These are phyloP conservation scores for Aphaenogaster floridana DNA, from an alignment of 1,140 invertebrate genomes.

Conservation along the genomic window DNA sequence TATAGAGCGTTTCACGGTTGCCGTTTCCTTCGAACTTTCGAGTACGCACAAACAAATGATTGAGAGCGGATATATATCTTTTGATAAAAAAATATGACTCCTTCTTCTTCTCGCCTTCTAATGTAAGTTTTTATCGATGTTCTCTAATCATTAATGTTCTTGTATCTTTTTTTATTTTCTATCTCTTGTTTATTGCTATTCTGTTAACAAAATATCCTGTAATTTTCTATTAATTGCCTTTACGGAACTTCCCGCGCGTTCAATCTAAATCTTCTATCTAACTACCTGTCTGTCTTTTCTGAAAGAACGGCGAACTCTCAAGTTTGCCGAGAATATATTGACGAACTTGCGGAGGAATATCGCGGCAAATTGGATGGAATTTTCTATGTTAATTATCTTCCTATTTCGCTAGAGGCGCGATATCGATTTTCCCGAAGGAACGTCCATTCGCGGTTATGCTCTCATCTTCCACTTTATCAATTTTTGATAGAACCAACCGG, in stretches of 20 bases:
- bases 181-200: neutral
- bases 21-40: neutral
- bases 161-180: neutral
- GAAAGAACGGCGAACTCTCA: slow-evolving; percentile 37
- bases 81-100: neutral
- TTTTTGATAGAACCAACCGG: slow-evolving; percentile 17
- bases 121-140: neutral
- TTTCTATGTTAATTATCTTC: slow-evolving; percentile 66
- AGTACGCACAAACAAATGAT: neutral
- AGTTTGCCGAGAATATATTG: slow-evolving; percentile 55
- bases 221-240: slow-evolving; percentile 35
- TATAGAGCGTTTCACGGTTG: neutral
- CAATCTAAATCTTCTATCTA: slow-evolving; percentile 47
- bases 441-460: slow-evolving; percentile 2
- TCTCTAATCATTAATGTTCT: neutral
- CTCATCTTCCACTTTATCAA: slow-evolving; percentile 41
- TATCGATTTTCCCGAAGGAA: slow-evolving; percentile 16
- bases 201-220: slow-evolving; percentile 8
- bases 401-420: neutral
- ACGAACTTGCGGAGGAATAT: slow-evolving; percentile 31
- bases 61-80: neutral
- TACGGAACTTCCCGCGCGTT: slow-evolving; percentile 1
- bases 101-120: neutral
- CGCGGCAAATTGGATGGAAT: slow-evolving; percentile 56
- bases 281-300: neutral